Evolutionary conservation across 2,113 vertebrate species (phyloP), one percentile per base, ranked within the genome.

Genomic region (Cyanoramphus novaezelandiae): DNA sequence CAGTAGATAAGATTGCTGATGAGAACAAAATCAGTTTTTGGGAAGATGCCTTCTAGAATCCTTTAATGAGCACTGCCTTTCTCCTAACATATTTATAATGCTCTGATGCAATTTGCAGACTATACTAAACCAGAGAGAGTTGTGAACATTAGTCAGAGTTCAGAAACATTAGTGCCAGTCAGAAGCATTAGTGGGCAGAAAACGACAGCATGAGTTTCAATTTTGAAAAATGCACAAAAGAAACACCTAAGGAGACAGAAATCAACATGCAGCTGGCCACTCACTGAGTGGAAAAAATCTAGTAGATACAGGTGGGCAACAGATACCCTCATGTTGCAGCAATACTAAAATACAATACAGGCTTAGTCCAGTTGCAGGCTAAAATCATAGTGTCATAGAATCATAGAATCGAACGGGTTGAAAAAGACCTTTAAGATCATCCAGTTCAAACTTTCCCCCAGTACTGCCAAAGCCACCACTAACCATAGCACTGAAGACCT

Each of bases 181-280:
- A 87, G 72, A 86, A 82, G 82, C 86, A 70, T 74, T 76, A 94
- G 82, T 81, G 74, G 80, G 91, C 83, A 96, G 88, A 93, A 95
- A 92, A 92, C 13, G 62, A 86, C 77, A 88, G 88, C n/a, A 10
- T 20, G 76, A 77, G 33, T 37, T 76, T 91, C 81, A 83, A 11
- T 95, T 95, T 87, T 60, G 44, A 83, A 90, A 86, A 95, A 90
- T 13, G 47, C 63, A 90, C 39, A 90, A 79, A 27, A 92, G 92
- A 96, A 69, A 7, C 70, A 95, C 84, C 74, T 63, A 68, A 35
- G 60, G 71, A 90, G 70, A 70, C 2, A 81, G 39, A 75, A 95
- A 89, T 62, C 65, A 84, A 35, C 1, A 0, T 41, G 47, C 60
- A 12, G 39, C n/a, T 93, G 71, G 37, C 46, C 83, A 62, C 88